These are phyloP conservation scores for Laupala kohalensis DNA, from an alignment of 1,140 invertebrate species.

Conservation along the genomic window DNA sequence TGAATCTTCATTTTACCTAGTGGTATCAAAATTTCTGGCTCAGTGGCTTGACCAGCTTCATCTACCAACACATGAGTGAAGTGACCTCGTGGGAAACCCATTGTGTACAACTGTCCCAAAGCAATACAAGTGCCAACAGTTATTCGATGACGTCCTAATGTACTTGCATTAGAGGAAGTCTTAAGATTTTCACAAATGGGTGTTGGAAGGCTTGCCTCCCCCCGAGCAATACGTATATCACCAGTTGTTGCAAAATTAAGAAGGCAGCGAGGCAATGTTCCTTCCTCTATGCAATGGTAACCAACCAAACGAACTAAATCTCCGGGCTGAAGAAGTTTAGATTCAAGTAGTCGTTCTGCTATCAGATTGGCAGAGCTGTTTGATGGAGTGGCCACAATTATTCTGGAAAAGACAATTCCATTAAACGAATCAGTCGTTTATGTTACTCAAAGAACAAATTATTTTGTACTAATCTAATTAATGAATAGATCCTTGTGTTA, in stretches of 20 bases:
- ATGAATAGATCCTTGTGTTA: too few relatives aligned
- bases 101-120: constrained; percentile 51
- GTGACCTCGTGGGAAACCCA: constrained; percentile 52
- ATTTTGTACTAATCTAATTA: too few relatives aligned
- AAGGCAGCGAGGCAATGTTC: constrained; percentile 44
- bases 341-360: constrained; percentile 46
- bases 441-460: too few relatives aligned
- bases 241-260: constrained; percentile 54
- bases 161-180: constrained; percentile 4
- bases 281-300: constrained; percentile 40
- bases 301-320: constrained; percentile 59
- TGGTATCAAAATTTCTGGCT: constrained; percentile 61
- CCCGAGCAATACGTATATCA: constrained; percentile 27
- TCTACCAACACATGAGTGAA: constrained; percentile 79
- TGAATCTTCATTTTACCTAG: too few relatives aligned
- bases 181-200: neutral
- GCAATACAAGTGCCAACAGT: constrained; percentile 70
- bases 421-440: too few relatives aligned
- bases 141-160: constrained; percentile 56
- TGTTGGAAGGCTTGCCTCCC: neutral
- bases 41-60: constrained; percentile 70
- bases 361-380: constrained; percentile 79
- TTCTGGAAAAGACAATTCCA: constrained; percentile 29
- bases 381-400: constrained; percentile 74
- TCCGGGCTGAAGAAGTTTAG: constrained; percentile 36